These are phyloP conservation scores for Anguilla marmorata DNA, from an alignment of 2,797 vertebrate genomes.

Conservation along the genomic window DNA sequence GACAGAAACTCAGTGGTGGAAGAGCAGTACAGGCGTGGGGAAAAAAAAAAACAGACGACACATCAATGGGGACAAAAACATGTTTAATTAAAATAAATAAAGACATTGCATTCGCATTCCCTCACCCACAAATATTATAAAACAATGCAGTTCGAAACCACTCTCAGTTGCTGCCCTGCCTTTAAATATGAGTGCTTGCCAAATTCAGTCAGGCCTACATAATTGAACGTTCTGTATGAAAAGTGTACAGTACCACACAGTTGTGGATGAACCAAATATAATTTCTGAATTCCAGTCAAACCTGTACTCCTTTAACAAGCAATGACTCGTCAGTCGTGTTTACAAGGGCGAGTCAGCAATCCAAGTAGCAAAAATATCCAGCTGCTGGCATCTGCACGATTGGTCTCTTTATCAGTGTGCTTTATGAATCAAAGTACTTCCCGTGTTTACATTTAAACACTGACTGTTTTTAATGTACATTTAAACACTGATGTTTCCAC, in stretches of 20 bases:
- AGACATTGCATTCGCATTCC: neutral
- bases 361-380: slow-evolving; percentile 2
- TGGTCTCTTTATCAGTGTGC: neutral
- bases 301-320: no score
- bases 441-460: neutral
- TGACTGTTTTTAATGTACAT: neutral
- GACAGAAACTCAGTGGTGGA: neutral
- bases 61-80: slow-evolving; percentile 21
- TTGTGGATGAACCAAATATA: neutral
- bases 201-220: neutral
- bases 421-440: neutral
- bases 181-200: neutral
- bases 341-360: neutral
- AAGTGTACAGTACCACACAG: neutral
- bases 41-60: neutral
- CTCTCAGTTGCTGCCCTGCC: neutral
- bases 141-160: neutral
- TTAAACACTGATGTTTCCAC: neutral
- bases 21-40: neutral
- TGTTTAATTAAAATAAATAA: slow-evolving; percentile 29
- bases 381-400: neutral
- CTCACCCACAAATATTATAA: neutral
- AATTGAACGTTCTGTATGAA: neutral
- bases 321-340: neutral
- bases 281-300: neutral